Base-by-base conservation (phyloP, 1,140 invertebrate genomes). In the Calephelis virginiensis region DNA sequence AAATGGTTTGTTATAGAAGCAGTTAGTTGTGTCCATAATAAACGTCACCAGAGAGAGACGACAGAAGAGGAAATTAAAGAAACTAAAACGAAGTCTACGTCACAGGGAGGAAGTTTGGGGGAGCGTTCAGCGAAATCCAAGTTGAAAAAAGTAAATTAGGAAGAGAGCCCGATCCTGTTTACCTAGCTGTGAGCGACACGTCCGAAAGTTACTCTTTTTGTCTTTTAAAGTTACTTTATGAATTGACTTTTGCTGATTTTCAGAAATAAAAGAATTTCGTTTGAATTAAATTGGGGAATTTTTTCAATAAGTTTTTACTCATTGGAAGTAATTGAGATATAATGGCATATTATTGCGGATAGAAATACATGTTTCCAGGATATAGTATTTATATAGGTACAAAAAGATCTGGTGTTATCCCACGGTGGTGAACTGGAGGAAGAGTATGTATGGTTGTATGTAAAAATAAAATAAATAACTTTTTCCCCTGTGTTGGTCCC, bases 61-160 rank as follows among this genome's bases (percentile, higher is more conserved):
- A 78, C 72, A 82, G 79, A 78, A 82, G 81, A 83, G 82, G 83
- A 86, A 89, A 88, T 85, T 86, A 86, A 89, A 85, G 81, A 86
- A 90, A 90, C 87, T 89, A 89, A 85, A 87, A 83, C 76, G 78
- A 85, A 85, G 76, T 80, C 80, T 78, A 77, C 78, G 80, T 78
- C 81, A 77, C 69, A 76, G 83, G 81, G 77, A 80, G 79, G 70
- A 80, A 80, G 62, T 78, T 75, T 72, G 70, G 76, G 77, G 74
- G 68, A 63, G 14, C 70, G 64, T 70, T 75, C 67, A 67, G 48
- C 70, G 69, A 64, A 67, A 62, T 77, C 70, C 71, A 70, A 77
- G 69, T 80, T 64, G 74, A 82, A 89, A 86, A 85, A 88, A 84
- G 74, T 76, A 89, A 87, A 86, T 85, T 79, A 83, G 77, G 76